A percentile compares a stretch with the other conserved stretches of the same genome.
Conservation (phyloP, 2,113 vertebrate species). For the Ictalurus furcatus region DNA sequence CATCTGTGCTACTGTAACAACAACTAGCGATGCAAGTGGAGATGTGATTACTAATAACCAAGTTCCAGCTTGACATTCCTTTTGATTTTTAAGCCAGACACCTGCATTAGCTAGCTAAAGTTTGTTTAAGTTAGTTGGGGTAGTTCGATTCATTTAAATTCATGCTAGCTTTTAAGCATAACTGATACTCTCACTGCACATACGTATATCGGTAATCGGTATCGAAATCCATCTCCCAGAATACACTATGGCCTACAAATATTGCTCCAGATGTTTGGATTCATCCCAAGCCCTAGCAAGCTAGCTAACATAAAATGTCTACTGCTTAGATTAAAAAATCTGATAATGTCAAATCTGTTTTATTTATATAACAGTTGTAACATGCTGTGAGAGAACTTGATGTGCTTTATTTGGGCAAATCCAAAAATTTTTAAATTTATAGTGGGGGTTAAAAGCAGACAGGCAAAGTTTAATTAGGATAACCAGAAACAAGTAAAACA, state of each 20-base stretch:
- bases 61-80: background rate
- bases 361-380: background rate
- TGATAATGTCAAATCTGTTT: background rate
- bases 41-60: background rate
- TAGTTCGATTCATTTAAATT: background rate
- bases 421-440: too few relatives aligned
- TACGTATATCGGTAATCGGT: background rate
- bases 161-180: background rate
- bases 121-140: background rate
- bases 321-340: too few relatives aligned
- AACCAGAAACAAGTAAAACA: too few relatives aligned
- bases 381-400: background rate
- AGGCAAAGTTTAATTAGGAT: too few relatives aligned
- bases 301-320: background rate
- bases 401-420: too few relatives aligned
- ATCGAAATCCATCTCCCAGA: background rate
- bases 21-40: background rate
- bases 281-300: background rate
- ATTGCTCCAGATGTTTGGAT: background rate
- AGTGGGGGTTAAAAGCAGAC: background rate
- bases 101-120: too few relatives aligned
- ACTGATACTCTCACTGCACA: background rate
- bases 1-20: background rate
- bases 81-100: background rate
- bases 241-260: background rate